Percentiles rank a stretch among this genome's conserved stretches.
Conservation (phyloP, 2,888 invertebrate genomes). For the Operophtera brumata region DNA sequence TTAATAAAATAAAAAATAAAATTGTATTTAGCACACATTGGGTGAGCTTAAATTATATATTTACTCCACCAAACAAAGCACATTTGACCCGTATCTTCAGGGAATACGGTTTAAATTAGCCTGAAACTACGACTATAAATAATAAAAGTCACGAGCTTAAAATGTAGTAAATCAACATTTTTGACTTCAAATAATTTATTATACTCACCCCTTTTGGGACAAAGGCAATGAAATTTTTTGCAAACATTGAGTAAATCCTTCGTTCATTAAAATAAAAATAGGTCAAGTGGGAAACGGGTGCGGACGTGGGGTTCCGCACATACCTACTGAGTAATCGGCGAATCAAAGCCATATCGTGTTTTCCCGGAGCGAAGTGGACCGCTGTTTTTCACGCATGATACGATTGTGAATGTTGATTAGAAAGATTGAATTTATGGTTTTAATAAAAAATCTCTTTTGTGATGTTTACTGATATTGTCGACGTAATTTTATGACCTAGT, state of each 20-base stretch:
- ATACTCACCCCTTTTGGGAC: slow-evolving; percentile 44
- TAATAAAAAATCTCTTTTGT: slow-evolving; percentile 7
- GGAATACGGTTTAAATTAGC: slow-evolving; percentile 17
- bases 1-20: too few relatives aligned
- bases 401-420: slow-evolving; percentile 23
- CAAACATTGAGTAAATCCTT: slow-evolving; percentile 28
- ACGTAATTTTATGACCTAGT: not conserved
- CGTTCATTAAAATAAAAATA: slow-evolving; percentile 34
- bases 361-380: slow-evolving; percentile 4
- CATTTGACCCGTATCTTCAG: slow-evolving; percentile 18
- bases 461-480: not conserved
- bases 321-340: slow-evolving; percentile 26
- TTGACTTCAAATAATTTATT: slow-evolving; percentile 50
- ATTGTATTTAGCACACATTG: slow-evolving; percentile 14
- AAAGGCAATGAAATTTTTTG: slow-evolving; percentile 38
- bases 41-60: slow-evolving; percentile 10
- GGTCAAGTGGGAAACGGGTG: slow-evolving; percentile 32
- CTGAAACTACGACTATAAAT: slow-evolving; percentile 17
- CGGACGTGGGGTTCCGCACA: slow-evolving; percentile 10
- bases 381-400: slow-evolving; percentile 21
- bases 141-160: slow-evolving; percentile 33
- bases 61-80: slow-evolving; percentile 9
- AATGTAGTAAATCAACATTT: slow-evolving; percentile 52
- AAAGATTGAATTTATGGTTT: not conserved
- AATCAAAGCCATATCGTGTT: slow-evolving; percentile 27